A percentile compares a stretch with the other conserved stretches of the same genome.
Conservation (phyloP, 2,888 invertebrate genomes). For the Ormyrus rosae region DNA sequence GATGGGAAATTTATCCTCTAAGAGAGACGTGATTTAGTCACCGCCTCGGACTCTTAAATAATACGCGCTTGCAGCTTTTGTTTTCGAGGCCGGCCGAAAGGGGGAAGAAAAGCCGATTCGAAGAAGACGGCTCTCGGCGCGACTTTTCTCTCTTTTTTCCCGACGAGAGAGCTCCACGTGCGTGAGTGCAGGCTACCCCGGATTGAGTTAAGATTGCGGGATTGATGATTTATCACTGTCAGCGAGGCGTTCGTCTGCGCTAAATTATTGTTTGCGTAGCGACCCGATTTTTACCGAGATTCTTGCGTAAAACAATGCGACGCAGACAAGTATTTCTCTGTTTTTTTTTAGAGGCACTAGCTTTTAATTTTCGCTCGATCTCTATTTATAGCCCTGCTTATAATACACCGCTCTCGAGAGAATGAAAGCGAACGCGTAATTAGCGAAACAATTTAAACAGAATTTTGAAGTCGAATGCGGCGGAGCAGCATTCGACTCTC, state of each 20-base stretch:
- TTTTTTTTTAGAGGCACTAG: too few species aligned
- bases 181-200: not conserved
- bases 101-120: slow-evolving; percentile 42
- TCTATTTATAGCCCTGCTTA: not conserved
- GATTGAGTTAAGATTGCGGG: slow-evolving; percentile 51
- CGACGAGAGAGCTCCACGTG: not conserved
- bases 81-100: slow-evolving; percentile 22
- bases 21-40: slow-evolving; percentile 53
- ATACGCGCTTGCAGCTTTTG: slow-evolving; percentile 47
- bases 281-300: not conserved
- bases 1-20: slow-evolving; percentile 47
- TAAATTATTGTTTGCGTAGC: slow-evolving; percentile 28
- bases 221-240: slow-evolving; percentile 30
- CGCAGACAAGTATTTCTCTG: too few species aligned
- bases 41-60: slow-evolving; percentile 50
- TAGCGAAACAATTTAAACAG: slow-evolving; percentile 16
- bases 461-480: not conserved
- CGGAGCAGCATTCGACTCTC: too few species aligned
- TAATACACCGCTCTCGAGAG: not conserved
- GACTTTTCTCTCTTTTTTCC: slow-evolving; percentile 1
- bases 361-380: too few species aligned
- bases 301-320: not conserved
- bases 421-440: slow-evolving; percentile 28
- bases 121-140: slow-evolving; percentile 17
- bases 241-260: not conserved